Percentiles rank a stretch among this genome's conserved stretches.
These are phyloP conservation scores for Crioceris asparagi DNA, from an alignment of 2,888 invertebrate species.

Conservation along the genomic window DNA sequence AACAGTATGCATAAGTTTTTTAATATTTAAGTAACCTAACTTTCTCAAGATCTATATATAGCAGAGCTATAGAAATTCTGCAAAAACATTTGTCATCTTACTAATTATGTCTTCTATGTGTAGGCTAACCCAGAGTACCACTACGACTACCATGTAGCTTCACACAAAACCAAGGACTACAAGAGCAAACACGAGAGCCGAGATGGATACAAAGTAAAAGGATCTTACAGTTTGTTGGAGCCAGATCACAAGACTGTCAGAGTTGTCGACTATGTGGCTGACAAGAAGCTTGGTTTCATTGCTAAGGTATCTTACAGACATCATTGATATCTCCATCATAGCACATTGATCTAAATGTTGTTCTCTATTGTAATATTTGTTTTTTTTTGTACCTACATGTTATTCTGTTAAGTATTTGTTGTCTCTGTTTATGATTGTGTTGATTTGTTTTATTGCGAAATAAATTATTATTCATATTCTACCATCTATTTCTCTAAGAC, in stretches of 20 bases:
- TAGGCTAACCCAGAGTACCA: conserved; percentile 34
- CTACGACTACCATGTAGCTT: conserved; percentile 31
- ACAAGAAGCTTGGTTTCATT: conserved; percentile 32
- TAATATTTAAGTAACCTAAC: too few relatives aligned
- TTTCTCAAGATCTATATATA: too few relatives aligned
- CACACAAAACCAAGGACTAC: conserved; percentile 31
- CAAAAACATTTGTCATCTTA: too few relatives aligned
- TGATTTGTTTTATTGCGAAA: conserved; percentile 30
- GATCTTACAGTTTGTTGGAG: conserved; percentile 31
- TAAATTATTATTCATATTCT: conserved; percentile 18
- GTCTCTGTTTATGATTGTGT: too few relatives aligned
- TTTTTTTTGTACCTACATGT: conserved; percentile 8
- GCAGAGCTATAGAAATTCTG: too few relatives aligned
- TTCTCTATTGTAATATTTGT: conserved; percentile 7
- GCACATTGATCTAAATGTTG: too few relatives aligned
- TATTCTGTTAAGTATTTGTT: too few relatives aligned
- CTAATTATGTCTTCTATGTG: too few relatives aligned
- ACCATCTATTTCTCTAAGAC: too few relatives aligned
- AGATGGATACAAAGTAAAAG: conserved; percentile 34
- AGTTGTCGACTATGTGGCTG: conserved; percentile 30
- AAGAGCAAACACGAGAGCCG: conserved; percentile 33
- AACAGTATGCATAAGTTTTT: too few relatives aligned
- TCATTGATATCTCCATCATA: too few relatives aligned
- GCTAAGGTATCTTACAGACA: too few relatives aligned
- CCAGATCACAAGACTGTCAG: conserved; percentile 33